Evolutionary conservation across 2,888 invertebrate species (phyloP).

Genomic region (Xiphydria camelus): DNA sequence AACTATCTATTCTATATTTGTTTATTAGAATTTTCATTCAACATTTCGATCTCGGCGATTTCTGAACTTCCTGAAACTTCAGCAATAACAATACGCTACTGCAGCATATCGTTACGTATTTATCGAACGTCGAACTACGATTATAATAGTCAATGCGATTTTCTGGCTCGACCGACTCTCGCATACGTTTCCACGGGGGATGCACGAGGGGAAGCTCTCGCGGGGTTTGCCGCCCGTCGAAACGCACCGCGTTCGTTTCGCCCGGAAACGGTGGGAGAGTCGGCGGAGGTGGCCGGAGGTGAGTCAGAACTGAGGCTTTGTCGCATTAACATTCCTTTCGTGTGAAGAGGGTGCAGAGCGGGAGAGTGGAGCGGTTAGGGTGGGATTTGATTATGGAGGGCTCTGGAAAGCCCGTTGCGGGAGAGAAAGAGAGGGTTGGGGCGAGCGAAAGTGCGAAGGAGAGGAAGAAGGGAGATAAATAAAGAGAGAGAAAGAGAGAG

Average conservation of each 20-base stretch:
- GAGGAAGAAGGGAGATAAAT: constrained; percentile 2
- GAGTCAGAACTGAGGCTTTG: constrained; percentile 54
- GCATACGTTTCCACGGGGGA: too few relatives aligned
- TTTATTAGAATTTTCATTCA: too few relatives aligned
- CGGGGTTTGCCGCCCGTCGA: background rate
- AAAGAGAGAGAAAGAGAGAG: constrained; percentile 16
- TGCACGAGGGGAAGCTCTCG: too few relatives aligned
- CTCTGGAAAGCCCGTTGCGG: constrained; percentile 16
- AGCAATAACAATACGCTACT: too few relatives aligned
- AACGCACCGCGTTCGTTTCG: background rate
- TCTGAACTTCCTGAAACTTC: too few relatives aligned
- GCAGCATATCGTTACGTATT: too few relatives aligned
- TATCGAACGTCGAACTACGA: too few relatives aligned
- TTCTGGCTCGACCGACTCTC: too few relatives aligned
- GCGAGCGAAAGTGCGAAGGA: background rate
- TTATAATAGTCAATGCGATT: too few relatives aligned
- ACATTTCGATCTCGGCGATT: too few relatives aligned
- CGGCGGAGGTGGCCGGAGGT: constrained; percentile 30
- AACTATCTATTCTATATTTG: too few relatives aligned
- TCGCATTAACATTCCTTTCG: constrained; percentile 58
- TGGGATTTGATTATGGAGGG: constrained; percentile 56
- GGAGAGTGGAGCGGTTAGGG: constrained; percentile 47
- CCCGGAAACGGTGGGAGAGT: background rate
- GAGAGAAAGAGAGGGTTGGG: constrained; percentile 19
- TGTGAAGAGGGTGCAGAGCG: constrained; percentile 50